A percentile compares a stretch with the other conserved stretches of the same genome.
Conservation (phyloP, 2,797 vertebrate genomes). For the Lagocephalus sceleratus region DNA sequence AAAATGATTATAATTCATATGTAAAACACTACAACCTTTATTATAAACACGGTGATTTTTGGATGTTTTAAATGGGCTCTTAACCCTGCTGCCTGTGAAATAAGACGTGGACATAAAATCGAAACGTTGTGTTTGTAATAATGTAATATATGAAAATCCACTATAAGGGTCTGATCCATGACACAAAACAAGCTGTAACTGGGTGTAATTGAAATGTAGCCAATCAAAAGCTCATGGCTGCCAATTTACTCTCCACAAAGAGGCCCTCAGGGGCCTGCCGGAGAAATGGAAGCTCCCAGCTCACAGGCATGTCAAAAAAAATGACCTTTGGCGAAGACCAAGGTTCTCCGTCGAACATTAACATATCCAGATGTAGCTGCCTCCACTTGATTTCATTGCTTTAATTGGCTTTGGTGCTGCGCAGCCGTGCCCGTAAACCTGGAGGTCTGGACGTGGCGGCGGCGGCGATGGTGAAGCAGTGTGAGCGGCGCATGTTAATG, state of each 20-base stretch:
- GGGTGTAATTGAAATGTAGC: slow-evolving; percentile 63
- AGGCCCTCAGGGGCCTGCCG: slow-evolving; percentile 37
- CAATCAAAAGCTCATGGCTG: slow-evolving; percentile 52
- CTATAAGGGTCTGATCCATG: slow-evolving; percentile 42
- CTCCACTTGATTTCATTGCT: slow-evolving; percentile 69
- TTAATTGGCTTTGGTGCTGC: slow-evolving; percentile 73
- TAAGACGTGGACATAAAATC: no score
- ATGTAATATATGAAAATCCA: slow-evolving; percentile 19
- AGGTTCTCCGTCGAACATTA: slow-evolving; percentile 58
- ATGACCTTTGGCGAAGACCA: slow-evolving; percentile 71
- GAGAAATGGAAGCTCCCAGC: slow-evolving; percentile 39
- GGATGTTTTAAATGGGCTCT: no score
- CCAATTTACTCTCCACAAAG: slow-evolving; percentile 56
- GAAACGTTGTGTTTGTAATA: slow-evolving; percentile 23
- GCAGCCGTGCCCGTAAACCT: slow-evolving; percentile 46
- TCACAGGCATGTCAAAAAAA: slow-evolving; percentile 62
- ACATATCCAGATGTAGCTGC: slow-evolving; percentile 69
- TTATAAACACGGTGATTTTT: no score
- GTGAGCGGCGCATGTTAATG: slow-evolving; percentile 53
- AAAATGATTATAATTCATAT: no score
- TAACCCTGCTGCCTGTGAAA: no score
- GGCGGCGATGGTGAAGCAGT: slow-evolving; percentile 39
- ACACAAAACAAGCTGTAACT: slow-evolving; percentile 62
- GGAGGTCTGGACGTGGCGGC: slow-evolving; percentile 31
- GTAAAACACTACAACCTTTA: no score